phyloP scores from a whole-genome alignment of 2,888 invertebrate species.

The Allygus modestus region DNA sequence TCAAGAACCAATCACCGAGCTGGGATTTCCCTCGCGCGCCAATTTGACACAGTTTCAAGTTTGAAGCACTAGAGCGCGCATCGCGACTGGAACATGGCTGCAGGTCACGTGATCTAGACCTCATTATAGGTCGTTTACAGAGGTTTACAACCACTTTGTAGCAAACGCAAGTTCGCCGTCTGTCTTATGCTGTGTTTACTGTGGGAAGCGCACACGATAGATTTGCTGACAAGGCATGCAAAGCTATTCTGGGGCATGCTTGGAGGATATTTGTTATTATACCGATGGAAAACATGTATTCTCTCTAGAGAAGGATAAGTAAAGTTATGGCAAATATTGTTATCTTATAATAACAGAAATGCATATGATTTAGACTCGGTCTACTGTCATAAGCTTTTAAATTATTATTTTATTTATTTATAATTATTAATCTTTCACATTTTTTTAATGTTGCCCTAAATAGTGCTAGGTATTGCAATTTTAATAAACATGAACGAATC shows the following conservation, averaged over 20 bases:
- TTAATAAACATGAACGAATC: too few relatives aligned
- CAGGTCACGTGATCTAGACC: not conserved
- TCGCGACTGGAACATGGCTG: slow-evolving; percentile 23
- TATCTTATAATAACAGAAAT: too few relatives aligned
- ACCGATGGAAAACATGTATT: too few relatives aligned
- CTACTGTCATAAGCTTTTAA: too few relatives aligned
- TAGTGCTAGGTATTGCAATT: too few relatives aligned
- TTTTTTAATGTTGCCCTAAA: too few relatives aligned
- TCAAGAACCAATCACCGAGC: slow-evolving; percentile 4
- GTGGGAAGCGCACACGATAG: not conserved
- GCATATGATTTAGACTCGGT: too few relatives aligned
- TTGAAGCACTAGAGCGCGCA: not conserved
- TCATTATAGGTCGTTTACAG: slow-evolving; percentile 4
- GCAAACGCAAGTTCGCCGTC: not conserved
- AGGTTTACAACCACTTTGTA: slow-evolving; percentile 19
- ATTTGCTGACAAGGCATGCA: not conserved
- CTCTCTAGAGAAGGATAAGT: too few relatives aligned
- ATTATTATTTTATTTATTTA: too few relatives aligned
- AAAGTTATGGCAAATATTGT: too few relatives aligned
- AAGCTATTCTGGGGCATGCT: not conserved
- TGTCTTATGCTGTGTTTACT: not conserved
- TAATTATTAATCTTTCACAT: too few relatives aligned
- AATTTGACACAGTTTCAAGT: slow-evolving; percentile 50
- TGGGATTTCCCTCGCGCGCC: slow-evolving; percentile 15
- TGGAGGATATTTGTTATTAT: too few relatives aligned